These are phyloP conservation scores for Epinephelus malabaricus DNA, from an alignment of 2,797 vertebrate genomes.

Conservation along the genomic window DNA sequence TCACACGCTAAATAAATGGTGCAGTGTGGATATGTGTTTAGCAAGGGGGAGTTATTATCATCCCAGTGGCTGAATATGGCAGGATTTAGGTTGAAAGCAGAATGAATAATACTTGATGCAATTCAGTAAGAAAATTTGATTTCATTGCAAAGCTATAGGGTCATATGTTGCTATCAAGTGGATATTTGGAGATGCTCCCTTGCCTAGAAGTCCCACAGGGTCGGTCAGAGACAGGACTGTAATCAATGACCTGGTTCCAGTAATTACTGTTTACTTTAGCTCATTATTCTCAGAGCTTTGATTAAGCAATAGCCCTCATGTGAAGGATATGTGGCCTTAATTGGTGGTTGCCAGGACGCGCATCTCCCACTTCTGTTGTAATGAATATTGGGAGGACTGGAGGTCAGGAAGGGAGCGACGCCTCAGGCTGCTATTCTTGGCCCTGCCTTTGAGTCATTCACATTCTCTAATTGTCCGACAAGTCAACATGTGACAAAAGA, in stretches of 20 bases:
- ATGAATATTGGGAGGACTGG: slow-evolving; percentile 54
- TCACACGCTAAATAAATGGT: slow-evolving; percentile 39
- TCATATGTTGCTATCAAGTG: slow-evolving; percentile 36
- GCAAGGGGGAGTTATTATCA: slow-evolving; percentile 11
- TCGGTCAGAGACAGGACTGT: slow-evolving; percentile 36
- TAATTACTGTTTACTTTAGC: slow-evolving; percentile 76
- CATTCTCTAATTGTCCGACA: slow-evolving; percentile 69
- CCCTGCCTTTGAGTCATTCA: slow-evolving; percentile 55
- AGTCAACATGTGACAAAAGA: slow-evolving; percentile 72
- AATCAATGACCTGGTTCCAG: slow-evolving; percentile 72
- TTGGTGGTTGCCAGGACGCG: slow-evolving; percentile 74
- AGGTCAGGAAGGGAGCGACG: slow-evolving; percentile 61
- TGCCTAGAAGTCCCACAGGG: slow-evolving; percentile 30
- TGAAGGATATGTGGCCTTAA: slow-evolving; percentile 68
- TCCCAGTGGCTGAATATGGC: slow-evolving; percentile 17
- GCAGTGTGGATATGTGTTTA: slow-evolving; percentile 27
- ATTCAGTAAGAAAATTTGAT: slow-evolving; percentile 24
- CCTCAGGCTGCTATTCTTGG: slow-evolving; percentile 63
- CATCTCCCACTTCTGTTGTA: slow-evolving; percentile 54
- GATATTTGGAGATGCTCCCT: slow-evolving; percentile 48
- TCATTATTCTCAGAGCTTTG: slow-evolving; percentile 72
- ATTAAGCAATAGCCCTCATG: slow-evolving; percentile 65
- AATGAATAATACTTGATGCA: slow-evolving; percentile 21
- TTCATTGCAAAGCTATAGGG: not conserved
- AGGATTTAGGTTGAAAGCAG: slow-evolving; percentile 6